Evolutionary conservation across 2,888 invertebrate genomes (phyloP), one percentile per base, ranked within the genome.

Genomic region (Cataglyphis albicans): DNA sequence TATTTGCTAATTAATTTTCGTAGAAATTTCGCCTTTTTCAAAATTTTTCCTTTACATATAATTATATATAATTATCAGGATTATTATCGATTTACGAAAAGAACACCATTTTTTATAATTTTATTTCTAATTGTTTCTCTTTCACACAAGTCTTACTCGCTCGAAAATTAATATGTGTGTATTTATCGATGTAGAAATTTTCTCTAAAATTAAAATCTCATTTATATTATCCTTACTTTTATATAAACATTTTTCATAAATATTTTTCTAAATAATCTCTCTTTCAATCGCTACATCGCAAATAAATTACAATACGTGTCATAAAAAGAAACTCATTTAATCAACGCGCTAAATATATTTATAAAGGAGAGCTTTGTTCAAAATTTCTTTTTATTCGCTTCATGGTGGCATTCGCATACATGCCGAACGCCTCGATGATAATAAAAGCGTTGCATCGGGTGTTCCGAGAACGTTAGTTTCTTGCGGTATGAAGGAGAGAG

Each of bases 401-500:
- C 59, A 73, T 10, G 73, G 81, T 82, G 82, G 55, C n/a, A 80
- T 38, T 48, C 32, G 48, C n/a, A 38, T n/a, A 61, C n/a, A 41
- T 48, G 25, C 9, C 67, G 18, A 80, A 80, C n/a, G 25, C 9
- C 48, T 67, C 65, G 57, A 21, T 57, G n/a, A 52, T 82, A 52
- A 82, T 67, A 52, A 82, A 65, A 68, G 81, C 59, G 59, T 67
- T 59, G 48, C 59, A 55, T 80, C 44, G 65, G 35, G 35, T 59
- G 80, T 91, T 90, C 91, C 85, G 59, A 74, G 90, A 91, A 90
- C 80, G 70, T 74, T 84, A 81, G 84, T 76, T 84, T 87, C 86
- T 87, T 84, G 86, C 85, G 38, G 74, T 64, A 68, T 74, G 61
- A 84, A 87, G 78, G 84, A 55, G 65, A 52, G 48, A 48, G 48